These are phyloP conservation scores for Petrocephalus schoutedeni DNA, from an alignment of 2,797 vertebrate species.

Conservation along the genomic window DNA sequence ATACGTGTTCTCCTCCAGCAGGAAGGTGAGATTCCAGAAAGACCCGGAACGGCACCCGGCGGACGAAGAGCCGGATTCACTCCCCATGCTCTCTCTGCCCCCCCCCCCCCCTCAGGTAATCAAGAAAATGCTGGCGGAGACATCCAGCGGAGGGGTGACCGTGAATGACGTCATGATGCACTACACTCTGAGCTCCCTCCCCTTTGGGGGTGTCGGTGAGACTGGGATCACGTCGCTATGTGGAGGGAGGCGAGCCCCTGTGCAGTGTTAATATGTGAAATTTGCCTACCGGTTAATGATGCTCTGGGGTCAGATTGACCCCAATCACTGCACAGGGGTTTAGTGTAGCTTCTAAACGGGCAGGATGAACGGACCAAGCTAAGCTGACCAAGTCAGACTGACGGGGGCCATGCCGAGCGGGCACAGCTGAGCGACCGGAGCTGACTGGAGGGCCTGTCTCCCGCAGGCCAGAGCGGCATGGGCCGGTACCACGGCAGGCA, in stretches of 20 bases:
- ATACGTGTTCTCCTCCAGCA: conserved; percentile 78
- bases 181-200: conserved; percentile 68
- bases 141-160: conserved; percentile 82
- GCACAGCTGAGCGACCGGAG: neutral
- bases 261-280: no score
- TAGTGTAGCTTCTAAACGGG: neutral
- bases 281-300: no score
- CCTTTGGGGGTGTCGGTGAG: conserved; percentile 87
- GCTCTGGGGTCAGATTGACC: no score
- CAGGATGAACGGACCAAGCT: neutral
- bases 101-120: conserved; percentile 54
- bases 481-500: conserved; percentile 77
- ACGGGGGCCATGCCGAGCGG: neutral
- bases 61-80: neutral
- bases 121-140: conserved; percentile 71
- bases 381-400: neutral
- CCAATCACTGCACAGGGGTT: no score
- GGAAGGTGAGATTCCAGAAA: conserved; percentile 54
- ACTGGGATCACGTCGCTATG: conserved; percentile 30
- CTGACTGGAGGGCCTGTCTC: neutral
- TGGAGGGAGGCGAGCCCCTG: no score
- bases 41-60: neutral
- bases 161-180: conserved; percentile 81
- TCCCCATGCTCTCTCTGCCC: neutral
- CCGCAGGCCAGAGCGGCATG: conserved; percentile 82